phyloP scores from a whole-genome alignment of 1,140 invertebrate genomes.

The Drosophila burlai region DNA sequence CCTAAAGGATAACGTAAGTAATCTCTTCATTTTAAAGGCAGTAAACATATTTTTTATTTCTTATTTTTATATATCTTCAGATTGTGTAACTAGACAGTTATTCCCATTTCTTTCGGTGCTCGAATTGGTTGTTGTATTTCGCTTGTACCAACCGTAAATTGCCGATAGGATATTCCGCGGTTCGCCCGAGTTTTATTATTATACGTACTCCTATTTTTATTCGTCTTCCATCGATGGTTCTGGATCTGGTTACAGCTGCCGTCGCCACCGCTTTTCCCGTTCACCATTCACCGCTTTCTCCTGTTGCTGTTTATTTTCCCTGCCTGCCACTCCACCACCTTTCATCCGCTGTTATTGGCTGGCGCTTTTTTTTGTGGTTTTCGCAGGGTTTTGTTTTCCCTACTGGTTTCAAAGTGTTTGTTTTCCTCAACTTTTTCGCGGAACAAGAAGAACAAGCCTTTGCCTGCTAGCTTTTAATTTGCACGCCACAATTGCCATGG shows the following conservation, averaged over 20 bases:
- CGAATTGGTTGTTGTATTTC: conserved; percentile 47
- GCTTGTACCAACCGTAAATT: conserved; percentile 75
- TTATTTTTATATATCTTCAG: too few relatives aligned
- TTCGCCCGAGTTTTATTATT: conserved; percentile 60
- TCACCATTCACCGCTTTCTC: conserved; percentile 1
- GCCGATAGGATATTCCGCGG: conserved; percentile 76
- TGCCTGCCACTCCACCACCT: conserved; percentile 9
- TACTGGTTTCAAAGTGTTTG: conserved; percentile 66
- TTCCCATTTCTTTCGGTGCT: conserved; percentile 2
- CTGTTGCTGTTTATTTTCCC: conserved; percentile 58
- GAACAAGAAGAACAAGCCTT: conserved; percentile 53
- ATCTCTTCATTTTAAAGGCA: not conserved
- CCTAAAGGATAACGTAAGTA: not conserved
- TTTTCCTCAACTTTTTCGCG: conserved; percentile 69
- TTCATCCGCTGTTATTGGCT: conserved; percentile 29
- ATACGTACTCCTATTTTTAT: conserved; percentile 47
- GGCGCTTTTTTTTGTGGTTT: conserved; percentile 46
- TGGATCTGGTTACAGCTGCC: conserved; percentile 27
- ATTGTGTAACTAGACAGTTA: not conserved
- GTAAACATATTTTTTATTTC: not conserved
- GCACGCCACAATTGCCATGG: conserved; percentile 82
- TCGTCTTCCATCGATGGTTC: conserved; percentile 57
- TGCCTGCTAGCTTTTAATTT: conserved; percentile 79
- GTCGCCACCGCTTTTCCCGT: not conserved
- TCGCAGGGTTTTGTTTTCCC: conserved; percentile 49